Percentiles rank a stretch among this genome's conserved stretches.
phyloP scores from a whole-genome alignment of 2,797 vertebrate genomes.

The Sylvia borin region DNA sequence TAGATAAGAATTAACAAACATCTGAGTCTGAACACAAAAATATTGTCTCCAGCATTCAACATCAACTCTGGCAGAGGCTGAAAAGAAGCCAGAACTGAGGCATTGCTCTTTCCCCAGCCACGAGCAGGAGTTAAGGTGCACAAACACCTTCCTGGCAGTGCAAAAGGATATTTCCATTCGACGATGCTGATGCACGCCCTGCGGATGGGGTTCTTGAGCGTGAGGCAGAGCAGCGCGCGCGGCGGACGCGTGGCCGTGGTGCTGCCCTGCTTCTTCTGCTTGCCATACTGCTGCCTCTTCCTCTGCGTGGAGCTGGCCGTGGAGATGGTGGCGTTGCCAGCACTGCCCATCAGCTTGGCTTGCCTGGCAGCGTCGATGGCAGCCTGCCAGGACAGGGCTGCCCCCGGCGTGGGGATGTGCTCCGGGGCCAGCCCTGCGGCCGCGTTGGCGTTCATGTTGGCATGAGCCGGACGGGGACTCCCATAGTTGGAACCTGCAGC shows the following conservation, averaged over 20 bases:
- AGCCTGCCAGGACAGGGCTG: slow-evolving; percentile 96
- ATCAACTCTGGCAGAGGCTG: background rate
- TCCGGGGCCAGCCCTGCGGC: slow-evolving; percentile 93
- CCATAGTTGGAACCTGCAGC: slow-evolving; percentile 88
- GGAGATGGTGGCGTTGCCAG: slow-evolving; percentile 89
- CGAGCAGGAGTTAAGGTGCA: no score
- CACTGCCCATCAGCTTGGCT: slow-evolving; percentile 94
- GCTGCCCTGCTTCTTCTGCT: slow-evolving; percentile 95
- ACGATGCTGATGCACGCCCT: slow-evolving; percentile 98
- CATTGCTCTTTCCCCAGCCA: no score
- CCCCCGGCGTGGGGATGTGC: slow-evolving; percentile 92
- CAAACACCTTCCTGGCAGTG: background rate
- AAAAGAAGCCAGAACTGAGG: no score
- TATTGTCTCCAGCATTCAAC: accelerated
- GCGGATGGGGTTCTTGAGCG: slow-evolving; percentile 96
- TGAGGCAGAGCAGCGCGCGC: slow-evolving; percentile 94
- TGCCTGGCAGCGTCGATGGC: slow-evolving; percentile 96
- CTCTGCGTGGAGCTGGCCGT: slow-evolving; percentile 95
- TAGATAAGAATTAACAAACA: background rate
- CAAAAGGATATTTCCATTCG: slow-evolving; percentile 99
- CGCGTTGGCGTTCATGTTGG: slow-evolving; percentile 89
- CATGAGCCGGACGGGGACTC: slow-evolving; percentile 88
- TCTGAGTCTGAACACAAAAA: background rate
- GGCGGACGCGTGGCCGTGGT: slow-evolving; percentile 92
- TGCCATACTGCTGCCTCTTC: slow-evolving; percentile 94